Evolutionary conservation across 2,797 vertebrate species (phyloP).

Genomic region (Phataginus tetradactyla): DNA sequence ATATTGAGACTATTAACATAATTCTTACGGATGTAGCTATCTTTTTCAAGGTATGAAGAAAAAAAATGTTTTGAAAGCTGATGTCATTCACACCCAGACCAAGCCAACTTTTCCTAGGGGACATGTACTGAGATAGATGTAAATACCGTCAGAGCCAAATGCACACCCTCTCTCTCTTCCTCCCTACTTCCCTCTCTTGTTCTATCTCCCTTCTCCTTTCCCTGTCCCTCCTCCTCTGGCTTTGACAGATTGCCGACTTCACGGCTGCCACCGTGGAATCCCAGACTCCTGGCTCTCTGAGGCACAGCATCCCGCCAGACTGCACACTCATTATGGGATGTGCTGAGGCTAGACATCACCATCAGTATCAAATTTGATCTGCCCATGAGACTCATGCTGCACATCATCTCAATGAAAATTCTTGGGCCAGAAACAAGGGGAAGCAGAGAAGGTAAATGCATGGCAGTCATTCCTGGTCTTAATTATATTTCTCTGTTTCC

Average conservation of each 20-base stretch:
- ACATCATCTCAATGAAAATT: background rate
- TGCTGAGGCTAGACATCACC: background rate
- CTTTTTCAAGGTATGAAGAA: constrained; percentile 23
- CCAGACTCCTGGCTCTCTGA: background rate
- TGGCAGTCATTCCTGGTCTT: background rate
- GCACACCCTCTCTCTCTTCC: background rate
- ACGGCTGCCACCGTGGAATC: background rate
- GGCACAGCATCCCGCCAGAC: background rate
- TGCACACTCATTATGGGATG: background rate
- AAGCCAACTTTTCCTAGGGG: background rate
- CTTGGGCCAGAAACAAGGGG: background rate
- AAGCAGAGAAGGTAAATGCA: background rate
- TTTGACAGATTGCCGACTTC: background rate
- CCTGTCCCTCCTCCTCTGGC: background rate
- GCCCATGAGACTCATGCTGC: background rate
- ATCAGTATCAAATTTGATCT: background rate
- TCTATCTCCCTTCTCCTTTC: background rate
- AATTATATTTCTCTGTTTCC: background rate
- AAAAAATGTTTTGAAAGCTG: background rate
- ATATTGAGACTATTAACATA: background rate
- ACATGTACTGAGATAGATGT: background rate
- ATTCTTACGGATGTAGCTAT: background rate
- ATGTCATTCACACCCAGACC: background rate
- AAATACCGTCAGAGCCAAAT: background rate
- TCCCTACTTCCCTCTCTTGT: background rate